phyloP scores from a whole-genome alignment of 2,113 vertebrate species.

The Pelusios castaneus region DNA sequence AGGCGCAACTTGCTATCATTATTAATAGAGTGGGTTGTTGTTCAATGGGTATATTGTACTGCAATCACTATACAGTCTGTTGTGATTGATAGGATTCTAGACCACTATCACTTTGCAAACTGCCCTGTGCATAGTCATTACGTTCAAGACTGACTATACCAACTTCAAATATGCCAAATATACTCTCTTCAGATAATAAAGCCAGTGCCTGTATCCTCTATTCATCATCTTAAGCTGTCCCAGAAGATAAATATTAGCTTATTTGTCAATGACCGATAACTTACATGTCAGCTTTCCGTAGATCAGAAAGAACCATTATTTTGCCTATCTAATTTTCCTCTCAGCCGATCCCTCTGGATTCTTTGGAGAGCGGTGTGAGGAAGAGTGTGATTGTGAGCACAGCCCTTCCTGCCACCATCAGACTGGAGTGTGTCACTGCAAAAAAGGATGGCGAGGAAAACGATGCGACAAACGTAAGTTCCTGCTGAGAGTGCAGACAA shows the following conservation, averaged over 20 bases:
- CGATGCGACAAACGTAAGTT: constrained; percentile 64
- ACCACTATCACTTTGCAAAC: background rate
- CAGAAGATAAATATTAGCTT: background rate
- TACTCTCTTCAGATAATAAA: background rate
- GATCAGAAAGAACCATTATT: background rate
- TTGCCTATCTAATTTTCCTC: background rate
- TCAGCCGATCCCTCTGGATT: constrained; percentile 6
- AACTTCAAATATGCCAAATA: background rate
- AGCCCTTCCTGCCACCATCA: constrained; percentile 50
- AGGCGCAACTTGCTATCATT: background rate
- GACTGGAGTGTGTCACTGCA: constrained; percentile 28
- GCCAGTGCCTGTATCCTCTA: background rate
- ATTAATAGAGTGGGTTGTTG: background rate
- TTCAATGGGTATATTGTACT: too few relatives aligned
- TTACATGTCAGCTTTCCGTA: background rate
- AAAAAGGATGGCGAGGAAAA: constrained; percentile 49
- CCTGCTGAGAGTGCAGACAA: fast-evolving
- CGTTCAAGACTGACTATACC: fast-evolving
- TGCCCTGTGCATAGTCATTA: background rate
- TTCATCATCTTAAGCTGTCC: fast-evolving
- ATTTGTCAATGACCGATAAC: fast-evolving
- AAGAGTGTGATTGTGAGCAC: constrained; percentile 26
- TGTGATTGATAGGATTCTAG: background rate
- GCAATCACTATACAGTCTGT: fast-evolving
- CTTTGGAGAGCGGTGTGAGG: constrained; percentile 14